These are phyloP conservation scores for Dryas iulia DNA, from an alignment of 1,140 invertebrate species.

Conservation along the genomic window DNA sequence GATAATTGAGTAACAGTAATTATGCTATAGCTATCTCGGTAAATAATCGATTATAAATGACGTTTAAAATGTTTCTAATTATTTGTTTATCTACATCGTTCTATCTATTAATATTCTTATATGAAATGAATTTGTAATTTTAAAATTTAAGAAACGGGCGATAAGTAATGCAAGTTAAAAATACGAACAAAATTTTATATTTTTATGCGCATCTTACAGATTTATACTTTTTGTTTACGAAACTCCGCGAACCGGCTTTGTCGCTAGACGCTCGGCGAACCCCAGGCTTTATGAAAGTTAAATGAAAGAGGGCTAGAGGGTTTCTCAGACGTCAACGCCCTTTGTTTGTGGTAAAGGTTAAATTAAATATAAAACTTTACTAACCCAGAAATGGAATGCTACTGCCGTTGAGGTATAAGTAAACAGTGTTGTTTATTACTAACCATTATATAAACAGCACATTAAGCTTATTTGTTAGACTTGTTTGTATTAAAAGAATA, in stretches of 20 bases:
- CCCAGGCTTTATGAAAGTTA: constrained; percentile 27
- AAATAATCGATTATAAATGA: background rate
- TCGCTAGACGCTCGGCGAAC: background rate
- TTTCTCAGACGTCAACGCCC: constrained; percentile 20
- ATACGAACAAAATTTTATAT: background rate
- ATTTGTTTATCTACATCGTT: background rate
- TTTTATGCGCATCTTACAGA: background rate
- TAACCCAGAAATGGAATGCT: constrained; percentile 19
- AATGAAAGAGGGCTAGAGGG: constrained; percentile 27
- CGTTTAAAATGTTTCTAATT: background rate
- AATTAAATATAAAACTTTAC: constrained; percentile 21
- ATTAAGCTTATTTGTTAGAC: background rate
- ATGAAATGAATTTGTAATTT: background rate
- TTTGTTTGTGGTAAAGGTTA: constrained; percentile 29
- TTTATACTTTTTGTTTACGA: constrained; percentile 25
- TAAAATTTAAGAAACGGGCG: background rate
- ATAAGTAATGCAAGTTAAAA: background rate
- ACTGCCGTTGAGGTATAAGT: background rate
- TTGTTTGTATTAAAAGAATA: background rate
- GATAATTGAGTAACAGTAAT: background rate
- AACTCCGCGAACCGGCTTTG: constrained; percentile 21
- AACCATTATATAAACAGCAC: constrained; percentile 1
- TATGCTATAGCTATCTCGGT: background rate
- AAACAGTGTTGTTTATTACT: constrained; percentile 18
- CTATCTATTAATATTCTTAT: background rate